These are phyloP conservation scores for Thermophis baileyi DNA, from an alignment of 2,113 vertebrate species.

Conservation along the genomic window DNA sequence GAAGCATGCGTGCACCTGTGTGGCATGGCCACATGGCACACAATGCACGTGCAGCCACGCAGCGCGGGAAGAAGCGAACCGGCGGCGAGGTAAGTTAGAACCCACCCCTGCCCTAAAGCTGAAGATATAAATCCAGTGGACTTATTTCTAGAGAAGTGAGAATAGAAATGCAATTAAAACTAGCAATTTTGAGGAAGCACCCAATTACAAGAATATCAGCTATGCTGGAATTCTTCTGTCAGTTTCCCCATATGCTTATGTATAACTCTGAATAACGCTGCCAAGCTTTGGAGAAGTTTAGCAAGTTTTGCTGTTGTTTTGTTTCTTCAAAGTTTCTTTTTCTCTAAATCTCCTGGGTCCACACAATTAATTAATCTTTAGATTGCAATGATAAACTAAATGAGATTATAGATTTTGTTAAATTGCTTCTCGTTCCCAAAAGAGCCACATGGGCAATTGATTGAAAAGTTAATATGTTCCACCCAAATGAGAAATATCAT, in stretches of 20 bases:
- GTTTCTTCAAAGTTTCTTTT: constrained; percentile 14
- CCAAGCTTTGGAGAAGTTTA: constrained; percentile 13
- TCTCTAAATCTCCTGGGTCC: constrained; percentile 26
- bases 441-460: constrained; percentile 27
- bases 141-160: not conserved
- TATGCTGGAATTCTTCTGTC: not conserved
- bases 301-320: not conserved
- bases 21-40: no score
- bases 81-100: no score
- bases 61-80: no score
- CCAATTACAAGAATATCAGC: not conserved
- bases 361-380: constrained; percentile 36
- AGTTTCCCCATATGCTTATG: not conserved
- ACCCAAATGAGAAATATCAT: constrained; percentile 23
- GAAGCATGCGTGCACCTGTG: no score
- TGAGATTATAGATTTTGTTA: constrained; percentile 49
- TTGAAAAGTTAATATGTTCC: constrained; percentile 34
- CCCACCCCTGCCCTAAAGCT: not conserved
- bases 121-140: not conserved
- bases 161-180: not conserved
- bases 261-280: constrained; percentile 3
- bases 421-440: constrained; percentile 37
- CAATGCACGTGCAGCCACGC: no score
- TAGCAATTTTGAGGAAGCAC: not conserved
- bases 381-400: constrained; percentile 42